phyloP scores from a whole-genome alignment of 2,113 vertebrate species.

The Myxocyprinus asiaticus region DNA sequence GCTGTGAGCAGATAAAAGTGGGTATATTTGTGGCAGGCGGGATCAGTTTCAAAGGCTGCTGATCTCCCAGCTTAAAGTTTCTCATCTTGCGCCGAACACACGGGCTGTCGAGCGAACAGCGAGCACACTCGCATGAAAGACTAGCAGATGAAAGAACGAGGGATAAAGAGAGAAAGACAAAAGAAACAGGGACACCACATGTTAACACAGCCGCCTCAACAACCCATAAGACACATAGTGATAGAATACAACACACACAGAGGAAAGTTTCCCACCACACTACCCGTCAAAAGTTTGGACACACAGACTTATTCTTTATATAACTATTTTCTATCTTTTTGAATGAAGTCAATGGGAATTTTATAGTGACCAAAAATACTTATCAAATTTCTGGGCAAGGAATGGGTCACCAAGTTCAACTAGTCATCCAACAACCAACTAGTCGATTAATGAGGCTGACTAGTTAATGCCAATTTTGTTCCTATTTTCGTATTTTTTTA shows the following conservation, averaged over 20 bases:
- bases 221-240: slow-evolving; percentile 43
- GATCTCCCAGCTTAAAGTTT: slow-evolving; percentile 54
- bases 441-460: no score
- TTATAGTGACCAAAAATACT: no score
- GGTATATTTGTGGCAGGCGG: slow-evolving; percentile 54
- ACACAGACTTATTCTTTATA: no score
- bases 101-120: slow-evolving; percentile 38
- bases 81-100: slow-evolving; percentile 43
- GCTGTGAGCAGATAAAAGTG: slow-evolving; percentile 55
- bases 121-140: slow-evolving; percentile 45
- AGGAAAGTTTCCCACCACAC: slow-evolving; percentile 2
- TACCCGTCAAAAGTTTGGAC: no score
- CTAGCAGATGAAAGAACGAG: slow-evolving; percentile 51
- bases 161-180: slow-evolving; percentile 46
- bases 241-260: slow-evolving; percentile 26
- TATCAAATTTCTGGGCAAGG: no score
- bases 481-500: no score
- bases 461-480: no score
- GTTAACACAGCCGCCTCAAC: slow-evolving; percentile 47
- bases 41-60: slow-evolving; percentile 58
- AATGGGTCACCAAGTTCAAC: no score
- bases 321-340: no score
- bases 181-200: slow-evolving; percentile 42
- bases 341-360: no score
- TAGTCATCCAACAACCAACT: no score